phyloP scores from a whole-genome alignment of 2,797 vertebrate species.

The Setipinna tenuifilis region DNA sequence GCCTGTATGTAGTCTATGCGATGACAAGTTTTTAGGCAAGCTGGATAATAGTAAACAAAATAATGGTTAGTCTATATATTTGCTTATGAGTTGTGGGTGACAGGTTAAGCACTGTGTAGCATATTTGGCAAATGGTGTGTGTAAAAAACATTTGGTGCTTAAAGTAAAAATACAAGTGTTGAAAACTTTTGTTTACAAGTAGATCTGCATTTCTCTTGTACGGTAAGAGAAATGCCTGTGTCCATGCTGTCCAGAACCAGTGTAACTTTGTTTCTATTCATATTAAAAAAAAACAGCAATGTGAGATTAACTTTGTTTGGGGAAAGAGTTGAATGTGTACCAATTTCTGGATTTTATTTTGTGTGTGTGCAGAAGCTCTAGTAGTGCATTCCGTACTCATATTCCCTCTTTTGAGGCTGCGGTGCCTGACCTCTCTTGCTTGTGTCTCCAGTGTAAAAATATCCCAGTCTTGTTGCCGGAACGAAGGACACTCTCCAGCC shows the following conservation, averaged over 20 bases:
- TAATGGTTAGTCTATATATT: not conserved
- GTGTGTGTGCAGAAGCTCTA: not conserved
- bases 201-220: slow-evolving; percentile 44
- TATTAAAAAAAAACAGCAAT: slow-evolving; percentile 20
- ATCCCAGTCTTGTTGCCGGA: slow-evolving; percentile 36
- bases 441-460: slow-evolving; percentile 9
- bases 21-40: not conserved
- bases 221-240: slow-evolving; percentile 37
- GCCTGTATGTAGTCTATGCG: not conserved
- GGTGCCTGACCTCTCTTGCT: not conserved
- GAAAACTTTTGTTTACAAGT: slow-evolving; percentile 35
- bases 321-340: not conserved
- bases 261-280: not conserved
- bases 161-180: not conserved
- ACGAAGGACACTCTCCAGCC: not conserved
- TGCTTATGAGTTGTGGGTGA: not conserved
- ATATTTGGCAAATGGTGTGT: not conserved
- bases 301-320: not conserved
- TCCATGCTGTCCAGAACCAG: slow-evolving; percentile 40
- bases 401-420: not conserved
- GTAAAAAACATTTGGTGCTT: slow-evolving; percentile 43
- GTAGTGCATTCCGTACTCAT: not conserved
- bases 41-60: not conserved
- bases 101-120: not conserved
- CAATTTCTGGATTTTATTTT: not conserved